Percentiles rank a stretch among this genome's conserved stretches.
These are phyloP conservation scores for Mergus octosetaceus DNA, from an alignment of 2,797 vertebrate genomes.

Conservation along the genomic window DNA sequence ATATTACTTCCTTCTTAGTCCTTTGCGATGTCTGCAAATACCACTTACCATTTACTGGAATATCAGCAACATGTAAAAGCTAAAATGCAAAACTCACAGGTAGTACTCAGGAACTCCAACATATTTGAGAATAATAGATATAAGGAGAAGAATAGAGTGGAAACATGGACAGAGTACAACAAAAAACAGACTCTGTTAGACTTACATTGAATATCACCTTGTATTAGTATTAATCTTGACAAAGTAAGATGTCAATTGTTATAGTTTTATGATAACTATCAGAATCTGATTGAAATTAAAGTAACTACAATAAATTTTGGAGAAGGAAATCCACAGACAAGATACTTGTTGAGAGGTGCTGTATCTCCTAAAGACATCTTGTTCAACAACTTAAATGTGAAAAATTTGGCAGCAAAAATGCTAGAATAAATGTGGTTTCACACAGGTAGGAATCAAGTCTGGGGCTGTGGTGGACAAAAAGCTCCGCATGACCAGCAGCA, in stretches of 20 bases:
- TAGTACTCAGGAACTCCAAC: not conserved
- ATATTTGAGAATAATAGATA: not conserved
- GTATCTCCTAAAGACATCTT: not conserved
- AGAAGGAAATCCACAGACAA: not conserved
- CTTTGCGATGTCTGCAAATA: not conserved
- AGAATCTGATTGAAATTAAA: not conserved
- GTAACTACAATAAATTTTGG: not conserved
- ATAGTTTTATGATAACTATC: not conserved
- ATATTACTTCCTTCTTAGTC: not conserved
- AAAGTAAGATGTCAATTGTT: not conserved
- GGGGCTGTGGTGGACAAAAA: too few relatives aligned
- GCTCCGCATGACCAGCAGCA: too few relatives aligned
- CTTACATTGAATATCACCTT: not conserved
- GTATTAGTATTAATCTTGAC: not conserved
- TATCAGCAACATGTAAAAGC: not conserved
- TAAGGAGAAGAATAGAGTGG: not conserved
- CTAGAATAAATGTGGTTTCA: not conserved
- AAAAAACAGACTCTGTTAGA: not conserved
- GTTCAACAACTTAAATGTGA: not conserved
- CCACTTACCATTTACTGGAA: not conserved
- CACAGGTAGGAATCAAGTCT: not conserved
- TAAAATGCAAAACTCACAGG: not conserved
- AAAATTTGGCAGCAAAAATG: constrained; percentile 6
- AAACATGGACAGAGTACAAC: not conserved
- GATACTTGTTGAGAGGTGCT: not conserved